Percentiles rank a stretch among this genome's conserved stretches.
These are phyloP conservation scores for Brotula barbata DNA, from an alignment of 2,797 vertebrate genomes.

Conservation along the genomic window DNA sequence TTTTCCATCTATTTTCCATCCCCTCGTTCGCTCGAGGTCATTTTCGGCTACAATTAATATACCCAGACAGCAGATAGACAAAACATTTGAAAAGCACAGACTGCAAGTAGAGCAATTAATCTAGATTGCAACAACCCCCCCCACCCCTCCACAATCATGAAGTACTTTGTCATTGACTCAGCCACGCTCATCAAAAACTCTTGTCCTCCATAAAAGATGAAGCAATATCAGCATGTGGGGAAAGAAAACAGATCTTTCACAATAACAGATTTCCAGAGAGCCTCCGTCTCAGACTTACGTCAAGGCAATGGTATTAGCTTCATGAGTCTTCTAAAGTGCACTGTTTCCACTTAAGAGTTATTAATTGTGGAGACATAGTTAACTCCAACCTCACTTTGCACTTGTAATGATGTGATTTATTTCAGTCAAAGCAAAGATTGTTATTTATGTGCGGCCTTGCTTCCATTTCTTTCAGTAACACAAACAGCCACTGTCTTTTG, in stretches of 20 bases:
- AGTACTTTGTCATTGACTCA: slow-evolving; percentile 20
- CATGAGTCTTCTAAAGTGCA: slow-evolving; percentile 47
- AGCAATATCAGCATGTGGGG: slow-evolving; percentile 26
- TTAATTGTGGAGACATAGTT: slow-evolving; percentile 51
- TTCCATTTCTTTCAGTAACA: slow-evolving; percentile 25
- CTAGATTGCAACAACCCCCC: slow-evolving; percentile 5
- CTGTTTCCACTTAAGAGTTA: slow-evolving; percentile 41
- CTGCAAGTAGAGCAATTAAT: slow-evolving; percentile 10
- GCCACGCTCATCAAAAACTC: slow-evolving; percentile 19
- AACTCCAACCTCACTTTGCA: slow-evolving; percentile 32
- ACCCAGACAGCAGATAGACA: slow-evolving; percentile 14
- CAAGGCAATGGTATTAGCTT: slow-evolving; percentile 55
- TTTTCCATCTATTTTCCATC: slow-evolving; percentile 4
- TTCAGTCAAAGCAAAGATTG: slow-evolving; percentile 16
- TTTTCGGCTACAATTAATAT: slow-evolving; percentile 24
- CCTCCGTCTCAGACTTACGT: slow-evolving; percentile 22
- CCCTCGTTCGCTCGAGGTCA: slow-evolving; percentile 10
- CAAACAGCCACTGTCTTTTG: background rate
- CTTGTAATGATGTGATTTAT: slow-evolving; percentile 24
- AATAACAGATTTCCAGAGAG: slow-evolving; percentile 16
- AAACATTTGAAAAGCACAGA: background rate
- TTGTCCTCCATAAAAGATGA: slow-evolving; percentile 33
- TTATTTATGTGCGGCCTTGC: slow-evolving; percentile 16
- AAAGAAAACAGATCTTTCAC: slow-evolving; percentile 29
- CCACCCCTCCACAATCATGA: slow-evolving; percentile 7